A percentile compares a stretch with the other conserved stretches of the same genome.
Evolutionary conservation across 2,113 vertebrate genomes (phyloP).

Genomic region (Cyanoliseus patagonus): DNA sequence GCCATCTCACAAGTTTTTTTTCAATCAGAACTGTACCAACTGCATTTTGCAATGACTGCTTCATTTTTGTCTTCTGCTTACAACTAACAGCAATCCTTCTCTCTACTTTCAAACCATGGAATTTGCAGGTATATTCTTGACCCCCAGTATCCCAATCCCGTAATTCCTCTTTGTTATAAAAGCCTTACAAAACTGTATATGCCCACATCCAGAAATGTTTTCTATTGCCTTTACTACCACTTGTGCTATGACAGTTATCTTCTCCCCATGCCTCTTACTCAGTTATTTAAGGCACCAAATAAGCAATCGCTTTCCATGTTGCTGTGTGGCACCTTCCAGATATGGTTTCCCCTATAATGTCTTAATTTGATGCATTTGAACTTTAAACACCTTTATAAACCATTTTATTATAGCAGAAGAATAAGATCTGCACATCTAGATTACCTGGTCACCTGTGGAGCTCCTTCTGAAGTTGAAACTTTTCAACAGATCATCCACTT

Average conservation of each 20-base stretch:
- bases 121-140: neutral
- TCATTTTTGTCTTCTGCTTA: neutral
- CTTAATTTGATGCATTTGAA: neutral
- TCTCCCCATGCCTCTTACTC: neutral
- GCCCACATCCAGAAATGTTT: neutral
- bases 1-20: neutral
- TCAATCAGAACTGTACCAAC: neutral
- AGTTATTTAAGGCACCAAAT: neutral
- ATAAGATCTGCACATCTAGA: neutral
- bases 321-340: neutral
- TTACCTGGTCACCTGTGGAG: neutral
- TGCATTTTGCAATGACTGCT: neutral
- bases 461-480: neutral
- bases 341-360: neutral
- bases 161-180: neutral
- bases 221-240: neutral
- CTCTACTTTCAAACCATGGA: neutral
- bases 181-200: neutral
- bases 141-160: accelerated
- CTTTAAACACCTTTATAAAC: neutral
- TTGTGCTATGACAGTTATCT: neutral
- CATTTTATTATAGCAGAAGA: neutral
- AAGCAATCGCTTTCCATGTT: neutral
- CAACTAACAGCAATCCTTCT: neutral
- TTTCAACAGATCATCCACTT: neutral